Conservation (phyloP, 2,797 vertebrate species). For the Muscicapa striata region DNA sequence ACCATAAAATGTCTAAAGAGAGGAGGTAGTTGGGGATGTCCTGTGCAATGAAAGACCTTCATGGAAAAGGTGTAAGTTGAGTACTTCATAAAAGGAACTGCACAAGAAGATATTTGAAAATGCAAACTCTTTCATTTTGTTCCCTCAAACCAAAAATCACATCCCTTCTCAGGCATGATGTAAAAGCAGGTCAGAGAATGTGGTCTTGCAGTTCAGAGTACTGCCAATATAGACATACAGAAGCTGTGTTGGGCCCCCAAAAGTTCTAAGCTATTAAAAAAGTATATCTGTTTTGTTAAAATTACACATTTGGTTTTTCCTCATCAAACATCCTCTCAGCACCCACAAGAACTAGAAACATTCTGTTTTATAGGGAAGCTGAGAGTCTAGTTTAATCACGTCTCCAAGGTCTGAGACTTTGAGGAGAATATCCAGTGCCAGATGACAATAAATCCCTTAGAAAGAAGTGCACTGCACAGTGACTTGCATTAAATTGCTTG, state of each 20-base stretch:
- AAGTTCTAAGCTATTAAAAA: neutral
- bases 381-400: neutral
- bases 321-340: neutral
- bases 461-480: neutral
- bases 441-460: neutral
- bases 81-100: neutral
- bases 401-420: neutral
- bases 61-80: neutral
- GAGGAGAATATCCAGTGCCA: neutral
- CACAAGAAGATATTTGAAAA: neutral
- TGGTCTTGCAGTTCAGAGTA: neutral
- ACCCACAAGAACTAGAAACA: neutral
- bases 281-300: neutral
- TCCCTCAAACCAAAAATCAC: neutral
- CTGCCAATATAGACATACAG: neutral
- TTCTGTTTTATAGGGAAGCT: neutral
- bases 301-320: neutral
- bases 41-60: neutral
- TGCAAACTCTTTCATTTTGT: neutral
- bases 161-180: neutral
- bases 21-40: neutral
- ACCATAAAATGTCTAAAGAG: neutral
- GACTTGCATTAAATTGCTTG: accelerated
- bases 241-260: neutral
- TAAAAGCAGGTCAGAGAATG: neutral